Percentiles rank a stretch among this genome's conserved stretches.
phyloP scores from a whole-genome alignment of 2,888 invertebrate species.

The Linnaemya tessellans region DNA sequence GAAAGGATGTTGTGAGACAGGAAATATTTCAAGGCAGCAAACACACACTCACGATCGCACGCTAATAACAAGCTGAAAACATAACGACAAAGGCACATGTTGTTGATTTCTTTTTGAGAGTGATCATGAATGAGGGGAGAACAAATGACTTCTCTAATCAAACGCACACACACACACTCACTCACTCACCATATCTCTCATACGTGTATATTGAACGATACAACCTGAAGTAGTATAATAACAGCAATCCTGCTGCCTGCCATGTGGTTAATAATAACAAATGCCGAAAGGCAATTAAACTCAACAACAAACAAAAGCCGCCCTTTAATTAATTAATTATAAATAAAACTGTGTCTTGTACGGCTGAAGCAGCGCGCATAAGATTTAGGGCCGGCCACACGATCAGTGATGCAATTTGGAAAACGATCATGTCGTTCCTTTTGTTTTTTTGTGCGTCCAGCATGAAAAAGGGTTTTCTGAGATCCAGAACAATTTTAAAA shows the following conservation, averaged over 20 bases:
- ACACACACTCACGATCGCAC: not conserved
- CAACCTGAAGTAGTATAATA: conserved; percentile 70
- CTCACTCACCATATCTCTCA: not conserved
- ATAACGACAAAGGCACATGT: conserved; percentile 45
- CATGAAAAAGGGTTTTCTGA: too few relatives aligned
- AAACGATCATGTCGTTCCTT: too few relatives aligned
- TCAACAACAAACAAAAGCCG: conserved; percentile 77
- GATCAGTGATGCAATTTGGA: not conserved
- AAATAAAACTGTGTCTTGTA: conserved; percentile 76
- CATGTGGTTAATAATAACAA: conserved; percentile 77
- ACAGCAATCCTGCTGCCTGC: conserved; percentile 66
- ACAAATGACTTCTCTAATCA: conserved; percentile 53
- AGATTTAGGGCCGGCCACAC: conserved; percentile 24
- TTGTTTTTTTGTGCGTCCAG: too few relatives aligned
- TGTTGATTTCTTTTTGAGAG: conserved; percentile 7
- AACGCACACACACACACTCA: conserved; percentile 31
- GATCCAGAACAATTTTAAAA: too few relatives aligned
- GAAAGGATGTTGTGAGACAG: conserved; percentile 60
- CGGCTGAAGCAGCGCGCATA: conserved; percentile 24
- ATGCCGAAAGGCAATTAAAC: conserved; percentile 80
- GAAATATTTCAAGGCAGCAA: conserved; percentile 51
- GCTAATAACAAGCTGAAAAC: not conserved
- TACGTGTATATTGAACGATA: not conserved
- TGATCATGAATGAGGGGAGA: conserved; percentile 39
- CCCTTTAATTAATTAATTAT: conserved; percentile 82